Conservation (phyloP, 2,113 vertebrate species). For the Callipepla squamata region DNA sequence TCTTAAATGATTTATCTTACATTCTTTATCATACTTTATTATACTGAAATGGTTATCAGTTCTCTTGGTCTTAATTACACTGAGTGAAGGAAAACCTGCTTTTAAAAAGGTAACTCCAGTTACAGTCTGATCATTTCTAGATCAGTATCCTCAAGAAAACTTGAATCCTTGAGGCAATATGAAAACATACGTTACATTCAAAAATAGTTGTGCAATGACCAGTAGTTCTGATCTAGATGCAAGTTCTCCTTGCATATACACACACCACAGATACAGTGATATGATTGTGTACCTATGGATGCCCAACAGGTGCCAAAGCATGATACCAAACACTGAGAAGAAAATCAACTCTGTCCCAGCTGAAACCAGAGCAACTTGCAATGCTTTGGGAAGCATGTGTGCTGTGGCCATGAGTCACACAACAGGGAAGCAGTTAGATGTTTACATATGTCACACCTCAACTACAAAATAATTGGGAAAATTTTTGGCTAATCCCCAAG, state of each 20-base stretch:
- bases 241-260: background rate
- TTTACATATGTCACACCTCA: conserved; percentile 23
- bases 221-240: background rate
- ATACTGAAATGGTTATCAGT: background rate
- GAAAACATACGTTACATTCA: background rate
- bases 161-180: background rate
- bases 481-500: background rate
- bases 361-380: background rate
- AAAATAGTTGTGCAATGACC: background rate
- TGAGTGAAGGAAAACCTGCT: background rate
- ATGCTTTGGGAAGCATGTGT: background rate
- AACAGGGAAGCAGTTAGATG: conserved; percentile 18
- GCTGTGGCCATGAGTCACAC: background rate
- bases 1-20: background rate
- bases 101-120: background rate
- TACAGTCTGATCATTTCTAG: background rate
- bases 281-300: background rate
- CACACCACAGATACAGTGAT: background rate
- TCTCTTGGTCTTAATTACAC: background rate
- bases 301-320: background rate
- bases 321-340: background rate
- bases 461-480: background rate
- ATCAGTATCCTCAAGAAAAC: background rate
- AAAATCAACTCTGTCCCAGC: background rate
- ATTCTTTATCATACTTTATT: background rate